Conservation (phyloP, 2,797 vertebrate genomes). For the Epinephelus coioides region DNA sequence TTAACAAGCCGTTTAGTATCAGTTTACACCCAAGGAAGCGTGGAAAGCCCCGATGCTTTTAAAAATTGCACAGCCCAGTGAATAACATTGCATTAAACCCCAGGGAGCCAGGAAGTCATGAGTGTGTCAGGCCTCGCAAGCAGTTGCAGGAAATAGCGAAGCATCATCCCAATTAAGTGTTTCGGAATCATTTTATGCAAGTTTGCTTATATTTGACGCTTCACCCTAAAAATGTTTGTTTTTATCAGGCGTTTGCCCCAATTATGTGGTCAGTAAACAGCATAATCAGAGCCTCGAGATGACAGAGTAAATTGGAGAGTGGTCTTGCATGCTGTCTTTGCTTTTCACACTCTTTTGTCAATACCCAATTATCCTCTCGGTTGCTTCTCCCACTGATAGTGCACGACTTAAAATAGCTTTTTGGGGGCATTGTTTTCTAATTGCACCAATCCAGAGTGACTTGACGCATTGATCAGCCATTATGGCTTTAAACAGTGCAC, state of each 20-base stretch:
- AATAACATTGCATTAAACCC: constrained; percentile 56
- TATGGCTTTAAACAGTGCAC: constrained; percentile 52
- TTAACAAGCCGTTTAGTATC: constrained; percentile 63
- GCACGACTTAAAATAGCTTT: constrained; percentile 79
- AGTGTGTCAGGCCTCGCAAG: constrained; percentile 32
- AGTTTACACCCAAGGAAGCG: constrained; percentile 52
- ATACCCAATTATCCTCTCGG: constrained; percentile 86
- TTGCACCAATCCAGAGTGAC: constrained; percentile 80
- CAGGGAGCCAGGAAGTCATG: constrained; percentile 45
- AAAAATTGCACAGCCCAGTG: constrained; percentile 41
- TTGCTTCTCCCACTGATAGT: constrained; percentile 72
- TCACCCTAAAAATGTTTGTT: constrained; percentile 69
- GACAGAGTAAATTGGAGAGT: constrained; percentile 82
- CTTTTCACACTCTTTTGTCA: constrained; percentile 82
- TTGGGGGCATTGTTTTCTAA: constrained; percentile 79
- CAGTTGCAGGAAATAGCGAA: constrained; percentile 30
- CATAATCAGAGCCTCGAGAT: constrained; percentile 82
- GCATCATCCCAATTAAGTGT: constrained; percentile 48
- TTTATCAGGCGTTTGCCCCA: constrained; percentile 73
- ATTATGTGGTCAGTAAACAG: constrained; percentile 84
- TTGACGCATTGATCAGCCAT: constrained; percentile 77
- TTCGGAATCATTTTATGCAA: constrained; percentile 51
- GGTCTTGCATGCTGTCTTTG: constrained; percentile 69
- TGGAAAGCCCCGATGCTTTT: constrained; percentile 36
- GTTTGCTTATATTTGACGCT: constrained; percentile 55